phyloP scores from a whole-genome alignment of 2,797 vertebrate genomes.

The Gymnoscopelus braueri region DNA sequence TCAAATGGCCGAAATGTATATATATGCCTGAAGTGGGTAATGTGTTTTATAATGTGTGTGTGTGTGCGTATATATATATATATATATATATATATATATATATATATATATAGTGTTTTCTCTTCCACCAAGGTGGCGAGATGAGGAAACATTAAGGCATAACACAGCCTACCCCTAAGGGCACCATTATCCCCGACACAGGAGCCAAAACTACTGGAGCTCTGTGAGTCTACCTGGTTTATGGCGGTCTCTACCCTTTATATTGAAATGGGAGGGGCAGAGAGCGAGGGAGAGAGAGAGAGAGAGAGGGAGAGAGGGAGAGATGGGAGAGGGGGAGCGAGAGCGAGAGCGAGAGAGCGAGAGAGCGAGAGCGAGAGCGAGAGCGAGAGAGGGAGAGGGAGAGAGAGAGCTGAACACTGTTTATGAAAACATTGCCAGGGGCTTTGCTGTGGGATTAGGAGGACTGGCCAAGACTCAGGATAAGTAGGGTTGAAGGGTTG shows the following conservation, averaged over 20 bases:
- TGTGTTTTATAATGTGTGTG: too few species aligned
- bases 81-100: too few species aligned
- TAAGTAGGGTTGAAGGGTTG: slow-evolving; percentile 36
- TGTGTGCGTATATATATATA: too few species aligned
- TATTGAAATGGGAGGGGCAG: slow-evolving; percentile 64
- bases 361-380: slow-evolving; percentile 42
- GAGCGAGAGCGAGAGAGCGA: slow-evolving; percentile 24
- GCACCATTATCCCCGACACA: slow-evolving; percentile 73
- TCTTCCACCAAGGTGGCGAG: slow-evolving; percentile 52
- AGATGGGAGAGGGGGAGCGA: slow-evolving; percentile 29
- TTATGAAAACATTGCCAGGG: slow-evolving; percentile 58
- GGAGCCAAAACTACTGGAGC: slow-evolving; percentile 69
- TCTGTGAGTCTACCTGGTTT: slow-evolving; percentile 64
- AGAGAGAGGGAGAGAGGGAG: slow-evolving; percentile 37
- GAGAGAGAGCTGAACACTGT: slow-evolving; percentile 57
- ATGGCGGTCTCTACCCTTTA: slow-evolving; percentile 53
- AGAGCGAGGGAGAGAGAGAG: slow-evolving; percentile 36
- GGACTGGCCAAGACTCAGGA: slow-evolving; percentile 59
- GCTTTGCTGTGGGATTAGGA: slow-evolving; percentile 72
- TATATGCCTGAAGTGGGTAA: too few species aligned
- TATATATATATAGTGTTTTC: not conserved
- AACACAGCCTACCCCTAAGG: slow-evolving; percentile 54
- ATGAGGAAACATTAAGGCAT: slow-evolving; percentile 73
- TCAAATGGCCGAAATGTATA: too few species aligned
- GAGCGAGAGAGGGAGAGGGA: not conserved